Base-by-base conservation (phyloP, 2,888 invertebrate genomes). In the Scrobipalpa atriplicella region DNA sequence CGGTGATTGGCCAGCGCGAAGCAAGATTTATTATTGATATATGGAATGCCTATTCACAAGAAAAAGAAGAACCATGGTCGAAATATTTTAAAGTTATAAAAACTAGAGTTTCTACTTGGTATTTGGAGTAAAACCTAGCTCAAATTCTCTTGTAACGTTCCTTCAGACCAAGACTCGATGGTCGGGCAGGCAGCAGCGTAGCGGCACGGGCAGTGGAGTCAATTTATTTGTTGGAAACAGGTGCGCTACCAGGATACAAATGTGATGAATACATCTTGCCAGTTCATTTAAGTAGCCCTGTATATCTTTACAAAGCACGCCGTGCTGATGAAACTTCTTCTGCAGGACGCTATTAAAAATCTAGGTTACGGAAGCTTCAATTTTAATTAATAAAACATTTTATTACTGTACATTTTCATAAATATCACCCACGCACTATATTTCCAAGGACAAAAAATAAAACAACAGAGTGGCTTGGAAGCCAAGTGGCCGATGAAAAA, bases 401-500 rank as follows among this genome's bases (percentile, higher is more conserved):
- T 47, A 16, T 47, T 1, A n/a, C 10, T n/a, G 16, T 1, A n/a
- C n/a, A n/a, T n/a, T n/a, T 43, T 13, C 21, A 56, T 56, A 21
- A 56, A 29, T 16, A 38, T 10, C 36, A 29, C 9, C 41, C 18
- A 19, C 41, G 61, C n/a, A 61, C 41, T 39, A 21, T 18, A n/a
- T 61, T n/a, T 19, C 19, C 19, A 61, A 41, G 41, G 13, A 38
- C 11, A 41, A 10, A 61, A 39, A 61, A 13, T 41, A 41, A 61
- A 41, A 41, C 18, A 60, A 38, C 38, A 7, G 16, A 41, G 36
- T 29, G 41, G 62, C 41, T 39, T 41, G 21, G 13, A 43, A 51
- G 63, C 16, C 16, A 77, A 75, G 77, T 76, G 73, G 74, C 73
- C 76, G 71, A 78, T 79, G 80, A 83, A 81, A 83, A 82, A 83